Conservation (phyloP, 1,140 invertebrate species). For the Caenorhabditis briggsae region DNA sequence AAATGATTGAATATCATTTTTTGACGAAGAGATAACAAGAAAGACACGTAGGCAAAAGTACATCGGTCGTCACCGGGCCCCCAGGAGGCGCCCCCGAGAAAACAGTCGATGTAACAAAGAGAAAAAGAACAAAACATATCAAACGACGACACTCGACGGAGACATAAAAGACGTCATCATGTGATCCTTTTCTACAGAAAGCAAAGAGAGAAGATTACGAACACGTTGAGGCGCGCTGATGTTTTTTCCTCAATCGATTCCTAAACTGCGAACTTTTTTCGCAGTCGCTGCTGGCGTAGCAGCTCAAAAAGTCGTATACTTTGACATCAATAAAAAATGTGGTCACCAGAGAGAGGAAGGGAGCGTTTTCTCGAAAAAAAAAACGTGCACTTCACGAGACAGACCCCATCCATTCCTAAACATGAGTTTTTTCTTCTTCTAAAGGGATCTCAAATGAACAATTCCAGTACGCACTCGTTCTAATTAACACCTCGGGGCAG, state of each 20-base stretch:
- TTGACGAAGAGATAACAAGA: not conserved
- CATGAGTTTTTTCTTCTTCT: too few relatives aligned
- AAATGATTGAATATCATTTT: not conserved
- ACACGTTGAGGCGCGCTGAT: slow-evolving; percentile 2
- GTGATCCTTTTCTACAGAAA: slow-evolving; percentile 5
- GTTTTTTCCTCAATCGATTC: not conserved
- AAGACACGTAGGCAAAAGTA: not conserved
- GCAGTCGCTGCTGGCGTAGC: too few relatives aligned
- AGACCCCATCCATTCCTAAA: too few relatives aligned
- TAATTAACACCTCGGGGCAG: slow-evolving; percentile 30
- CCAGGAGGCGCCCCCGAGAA: not conserved
- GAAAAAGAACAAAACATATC: slow-evolving; percentile 10
- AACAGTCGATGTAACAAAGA: not conserved
- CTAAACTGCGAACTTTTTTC: too few relatives aligned
- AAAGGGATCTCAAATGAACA: not conserved
- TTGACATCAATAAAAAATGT: slow-evolving; percentile 43
- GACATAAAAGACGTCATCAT: slow-evolving; percentile 41
- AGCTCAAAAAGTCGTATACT: too few relatives aligned
- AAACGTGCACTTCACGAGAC: not conserved
- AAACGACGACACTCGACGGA: not conserved
- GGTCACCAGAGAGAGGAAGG: not conserved
- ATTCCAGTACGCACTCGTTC: too few relatives aligned
- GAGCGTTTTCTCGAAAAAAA: not conserved
- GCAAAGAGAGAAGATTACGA: not conserved
- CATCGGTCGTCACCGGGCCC: not conserved